Evolutionary conservation across 1,140 invertebrate species (phyloP), one percentile per base, ranked within the genome.

Genomic region (Leptinotarsa texana): DNA sequence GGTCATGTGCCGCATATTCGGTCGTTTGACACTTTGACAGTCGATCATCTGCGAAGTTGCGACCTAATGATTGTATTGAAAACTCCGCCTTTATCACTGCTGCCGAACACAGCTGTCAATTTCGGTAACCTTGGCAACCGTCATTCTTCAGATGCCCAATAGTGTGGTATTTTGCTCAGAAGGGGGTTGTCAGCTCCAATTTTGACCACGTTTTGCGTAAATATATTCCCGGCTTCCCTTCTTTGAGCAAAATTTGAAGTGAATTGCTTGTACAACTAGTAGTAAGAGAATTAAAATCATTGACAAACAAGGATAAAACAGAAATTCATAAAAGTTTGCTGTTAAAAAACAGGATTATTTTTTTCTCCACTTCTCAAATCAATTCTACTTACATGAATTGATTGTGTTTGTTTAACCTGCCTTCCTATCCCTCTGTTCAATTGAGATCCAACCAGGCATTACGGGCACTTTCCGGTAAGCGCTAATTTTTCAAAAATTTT

Each of bases 31-130:
- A n/a, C 17, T 33, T 65, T 65, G 63, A 17, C 21, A 24, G 27
- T 4, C 15, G 21, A 22, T 22, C 27, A 22, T 65, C 63, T 65
- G 27, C 63, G 63, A 65, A 22, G 68, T 69, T 33, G 13, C 49
- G 51, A 66, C 48, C 74, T 76, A 76, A 76, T 65, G 75, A 76
- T 76, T 76, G 66, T 72, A 68, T 49, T 22, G 72, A 72, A 69
- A 76, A 76, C 75, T 76, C 75, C 75, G 75, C 75, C 75, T 72
- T 76, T 74, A 66, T 57, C 51, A 63, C 63, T 66, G 74, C 75
- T 66, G 15, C 63, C 5, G 21, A 65, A 22, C 74, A 69, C 74
- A 75, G 74, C 69, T 67, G 75, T 76, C 65, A 69, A 76, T 69
- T 74, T 74, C 21, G 13, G 75, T 76, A 74, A 74, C 75, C 75